phyloP scores from a whole-genome alignment of 1,140 invertebrate species.

The Eufriesea mexicana region DNA sequence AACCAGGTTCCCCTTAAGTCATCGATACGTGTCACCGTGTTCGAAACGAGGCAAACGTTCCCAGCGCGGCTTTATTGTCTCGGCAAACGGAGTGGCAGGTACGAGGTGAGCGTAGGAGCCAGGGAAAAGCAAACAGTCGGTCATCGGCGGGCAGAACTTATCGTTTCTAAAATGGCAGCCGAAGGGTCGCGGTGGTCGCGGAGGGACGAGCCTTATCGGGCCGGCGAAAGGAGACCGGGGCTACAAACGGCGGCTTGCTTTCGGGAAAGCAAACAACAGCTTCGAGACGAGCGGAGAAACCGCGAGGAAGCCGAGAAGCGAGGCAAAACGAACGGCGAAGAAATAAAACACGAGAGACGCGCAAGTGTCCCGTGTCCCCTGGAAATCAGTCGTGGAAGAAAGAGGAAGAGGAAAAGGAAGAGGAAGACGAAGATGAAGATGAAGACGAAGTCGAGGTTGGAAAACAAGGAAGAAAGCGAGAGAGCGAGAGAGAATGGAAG shows the following conservation, averaged over 20 bases:
- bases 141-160: constrained; percentile 39
- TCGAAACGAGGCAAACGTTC: constrained; percentile 27
- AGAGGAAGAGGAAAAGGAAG: neutral
- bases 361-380: constrained; percentile 52
- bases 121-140: constrained; percentile 53
- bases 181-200: constrained; percentile 6
- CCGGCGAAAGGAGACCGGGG: neutral
- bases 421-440: neutral
- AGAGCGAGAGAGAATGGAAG: constrained; percentile 37
- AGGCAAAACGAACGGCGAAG: constrained; percentile 30
- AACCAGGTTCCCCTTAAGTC: neutral
- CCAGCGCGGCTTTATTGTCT: constrained; percentile 23
- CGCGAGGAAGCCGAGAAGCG: neutral
- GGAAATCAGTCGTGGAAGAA: neutral
- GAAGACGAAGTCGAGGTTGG: neutral
- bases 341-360: constrained; percentile 59
- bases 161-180: constrained; percentile 53
- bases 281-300: neutral
- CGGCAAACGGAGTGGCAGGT: constrained; percentile 12
- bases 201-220: constrained; percentile 56
- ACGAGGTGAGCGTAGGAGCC: neutral
- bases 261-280: constrained; percentile 61
- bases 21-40: constrained; percentile 18
- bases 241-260: constrained; percentile 44
- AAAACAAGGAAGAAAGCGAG: constrained; percentile 3